Evolutionary conservation across 2,113 vertebrate species (phyloP).

Genomic region (Cynocephalus volans): DNA sequence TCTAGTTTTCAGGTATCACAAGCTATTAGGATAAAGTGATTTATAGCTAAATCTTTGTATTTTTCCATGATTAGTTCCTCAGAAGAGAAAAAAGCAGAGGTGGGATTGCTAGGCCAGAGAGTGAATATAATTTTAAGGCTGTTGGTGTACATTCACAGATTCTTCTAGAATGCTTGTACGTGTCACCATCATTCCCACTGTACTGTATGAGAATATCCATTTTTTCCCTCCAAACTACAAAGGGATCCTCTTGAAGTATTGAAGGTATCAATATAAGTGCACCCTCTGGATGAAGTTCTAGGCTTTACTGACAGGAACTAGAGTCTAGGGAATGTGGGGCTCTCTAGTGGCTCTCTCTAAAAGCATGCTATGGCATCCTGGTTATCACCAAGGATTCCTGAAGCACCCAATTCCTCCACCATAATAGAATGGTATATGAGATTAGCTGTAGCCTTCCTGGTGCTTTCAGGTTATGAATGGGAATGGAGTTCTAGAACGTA

Average conservation of each 20-base stretch:
- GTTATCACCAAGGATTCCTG: not conserved
- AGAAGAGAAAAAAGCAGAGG: not conserved
- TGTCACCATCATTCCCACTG: not conserved
- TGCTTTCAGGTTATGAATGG: not conserved
- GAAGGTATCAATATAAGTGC: not conserved
- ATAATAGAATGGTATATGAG: not conserved
- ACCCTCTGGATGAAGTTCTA: not conserved
- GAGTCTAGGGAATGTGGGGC: not conserved
- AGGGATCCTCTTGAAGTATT: not conserved
- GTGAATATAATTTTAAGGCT: not conserved
- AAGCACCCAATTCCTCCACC: not conserved
- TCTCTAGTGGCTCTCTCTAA: not conserved
- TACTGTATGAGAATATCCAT: not conserved
- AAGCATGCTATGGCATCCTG: not conserved
- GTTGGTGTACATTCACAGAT: not conserved
- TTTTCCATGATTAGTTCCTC: not conserved
- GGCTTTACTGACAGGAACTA: not conserved
- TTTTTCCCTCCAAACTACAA: not conserved
- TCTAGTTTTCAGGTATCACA: not conserved
- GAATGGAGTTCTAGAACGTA: not conserved
- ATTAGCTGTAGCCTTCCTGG: not conserved
- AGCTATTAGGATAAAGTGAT: not conserved
- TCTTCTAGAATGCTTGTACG: not conserved
- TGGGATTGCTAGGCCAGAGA: not conserved
- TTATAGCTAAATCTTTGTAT: slow-evolving; percentile 34